These are phyloP conservation scores for Dufourea novaeangliae DNA, from an alignment of 1,140 invertebrate species.

Conservation along the genomic window DNA sequence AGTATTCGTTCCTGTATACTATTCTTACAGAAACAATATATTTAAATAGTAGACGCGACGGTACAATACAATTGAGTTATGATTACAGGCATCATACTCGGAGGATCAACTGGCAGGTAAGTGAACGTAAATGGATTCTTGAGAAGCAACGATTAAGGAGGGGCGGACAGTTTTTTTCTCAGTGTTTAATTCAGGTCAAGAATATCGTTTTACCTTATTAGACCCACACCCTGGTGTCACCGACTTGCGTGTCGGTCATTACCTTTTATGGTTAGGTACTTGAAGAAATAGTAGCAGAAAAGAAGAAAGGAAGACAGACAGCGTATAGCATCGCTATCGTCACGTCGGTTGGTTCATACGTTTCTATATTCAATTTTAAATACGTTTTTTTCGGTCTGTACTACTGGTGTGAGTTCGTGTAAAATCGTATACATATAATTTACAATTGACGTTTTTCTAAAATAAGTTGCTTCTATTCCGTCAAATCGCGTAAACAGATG, in stretches of 20 bases:
- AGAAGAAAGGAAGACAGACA: slow-evolving; percentile 38
- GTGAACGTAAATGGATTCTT: slow-evolving; percentile 76
- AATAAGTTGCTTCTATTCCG: neutral
- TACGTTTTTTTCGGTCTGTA: neutral
- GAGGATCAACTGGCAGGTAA: slow-evolving; percentile 95
- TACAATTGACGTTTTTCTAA: neutral
- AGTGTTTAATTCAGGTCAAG: slow-evolving; percentile 77
- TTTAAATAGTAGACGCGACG: neutral
- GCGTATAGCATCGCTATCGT: slow-evolving; percentile 43
- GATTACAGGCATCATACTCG: slow-evolving; percentile 89
- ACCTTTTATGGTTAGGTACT: slow-evolving; percentile 78
- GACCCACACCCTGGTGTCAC: slow-evolving; percentile 70
- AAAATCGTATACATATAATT: too few species aligned
- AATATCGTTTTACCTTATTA: slow-evolving; percentile 78
- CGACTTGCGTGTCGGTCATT: slow-evolving; percentile 61
- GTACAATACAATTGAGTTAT: neutral
- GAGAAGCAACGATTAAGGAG: slow-evolving; percentile 73
- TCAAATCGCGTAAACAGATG: neutral
- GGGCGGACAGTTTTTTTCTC: slow-evolving; percentile 75
- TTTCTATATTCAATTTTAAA: slow-evolving; percentile 14
- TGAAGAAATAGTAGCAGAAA: slow-evolving; percentile 65
- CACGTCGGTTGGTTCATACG: neutral
- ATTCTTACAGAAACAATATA: neutral
- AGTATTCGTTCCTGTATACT: neutral
- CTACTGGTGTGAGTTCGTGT: neutral